Evolutionary conservation across 1,140 invertebrate genomes (phyloP).

Genomic region (Coelopa frigida): DNA sequence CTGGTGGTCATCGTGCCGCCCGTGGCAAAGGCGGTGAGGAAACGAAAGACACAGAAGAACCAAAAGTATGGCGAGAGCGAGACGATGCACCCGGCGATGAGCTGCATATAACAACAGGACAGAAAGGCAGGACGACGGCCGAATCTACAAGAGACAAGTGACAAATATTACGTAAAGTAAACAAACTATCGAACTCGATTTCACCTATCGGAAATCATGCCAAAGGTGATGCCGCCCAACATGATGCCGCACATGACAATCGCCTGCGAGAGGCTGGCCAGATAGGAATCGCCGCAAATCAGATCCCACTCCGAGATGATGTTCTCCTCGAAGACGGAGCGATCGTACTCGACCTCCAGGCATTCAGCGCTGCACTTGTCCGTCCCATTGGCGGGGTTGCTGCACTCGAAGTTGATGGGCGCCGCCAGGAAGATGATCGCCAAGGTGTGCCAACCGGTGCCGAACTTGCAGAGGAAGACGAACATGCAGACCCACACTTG

Average conservation of each 20-base stretch:
- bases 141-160: conserved; percentile 47
- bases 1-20: conserved; percentile 70
- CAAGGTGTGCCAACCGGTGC: conserved; percentile 61
- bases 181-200: not conserved
- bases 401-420: conserved; percentile 47
- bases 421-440: conserved; percentile 60
- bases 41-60: conserved; percentile 61
- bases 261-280: conserved; percentile 64
- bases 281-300: conserved; percentile 55
- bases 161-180: not conserved
- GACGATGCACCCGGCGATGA: conserved; percentile 54
- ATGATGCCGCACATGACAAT: conserved; percentile 70
- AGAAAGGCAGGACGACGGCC: conserved; percentile 62
- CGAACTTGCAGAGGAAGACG: conserved; percentile 61
- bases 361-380: conserved; percentile 49
- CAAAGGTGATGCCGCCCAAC: conserved; percentile 64
- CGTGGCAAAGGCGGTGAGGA: conserved; percentile 61
- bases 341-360: conserved; percentile 52
- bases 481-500: conserved; percentile 59
- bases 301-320: conserved; percentile 69
- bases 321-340: conserved; percentile 58
- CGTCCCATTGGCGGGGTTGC: conserved; percentile 33
- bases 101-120: conserved; percentile 57
- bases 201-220: conserved; percentile 66
- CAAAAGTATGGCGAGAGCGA: conserved; percentile 61